Conservation (phyloP, 2,888 invertebrate species). For the Microctonus brassicae region DNA sequence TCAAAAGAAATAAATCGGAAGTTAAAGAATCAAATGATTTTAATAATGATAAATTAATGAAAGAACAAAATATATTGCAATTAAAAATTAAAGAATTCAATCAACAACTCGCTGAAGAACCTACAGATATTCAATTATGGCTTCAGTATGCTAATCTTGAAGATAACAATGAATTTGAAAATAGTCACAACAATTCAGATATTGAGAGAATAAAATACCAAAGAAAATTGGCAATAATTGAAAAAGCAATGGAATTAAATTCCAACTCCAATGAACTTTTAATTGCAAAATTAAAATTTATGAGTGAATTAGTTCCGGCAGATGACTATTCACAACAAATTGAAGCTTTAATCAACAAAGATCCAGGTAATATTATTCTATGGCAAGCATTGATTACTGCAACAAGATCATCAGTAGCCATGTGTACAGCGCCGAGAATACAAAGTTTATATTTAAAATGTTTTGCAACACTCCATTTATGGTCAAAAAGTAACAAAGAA, state of each 20-base stretch:
- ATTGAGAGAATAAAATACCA: conserved; percentile 63
- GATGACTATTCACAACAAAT: conserved; percentile 73
- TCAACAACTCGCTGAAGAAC: conserved; percentile 70
- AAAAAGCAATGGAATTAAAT: conserved; percentile 75
- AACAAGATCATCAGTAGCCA: conserved; percentile 74
- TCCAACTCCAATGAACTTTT: conserved; percentile 72
- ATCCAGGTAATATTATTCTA: conserved; percentile 66
- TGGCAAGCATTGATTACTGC: conserved; percentile 73
- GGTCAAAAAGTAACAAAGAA: conserved; percentile 52
- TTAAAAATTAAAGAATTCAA: conserved; percentile 73
- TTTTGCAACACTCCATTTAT: conserved; percentile 69
- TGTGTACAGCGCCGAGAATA: conserved; percentile 75
- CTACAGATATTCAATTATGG: conserved; percentile 74
- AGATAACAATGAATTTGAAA: conserved; percentile 52
- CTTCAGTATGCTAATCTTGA: conserved; percentile 75
- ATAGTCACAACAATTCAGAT: conserved; percentile 39
- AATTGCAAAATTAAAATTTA: conserved; percentile 70
- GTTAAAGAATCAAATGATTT: conserved; percentile 48
- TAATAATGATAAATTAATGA: not conserved
- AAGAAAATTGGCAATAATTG: conserved; percentile 75
- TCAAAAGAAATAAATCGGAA: conserved; percentile 43
- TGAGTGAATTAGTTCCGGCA: conserved; percentile 72
- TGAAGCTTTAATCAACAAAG: conserved; percentile 70
- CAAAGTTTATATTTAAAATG: conserved; percentile 73
- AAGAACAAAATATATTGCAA: conserved; percentile 71